Evolutionary conservation across 2,113 vertebrate species (phyloP), one percentile per base, ranked within the genome.

Genomic region (Eulemur rufifrons): DNA sequence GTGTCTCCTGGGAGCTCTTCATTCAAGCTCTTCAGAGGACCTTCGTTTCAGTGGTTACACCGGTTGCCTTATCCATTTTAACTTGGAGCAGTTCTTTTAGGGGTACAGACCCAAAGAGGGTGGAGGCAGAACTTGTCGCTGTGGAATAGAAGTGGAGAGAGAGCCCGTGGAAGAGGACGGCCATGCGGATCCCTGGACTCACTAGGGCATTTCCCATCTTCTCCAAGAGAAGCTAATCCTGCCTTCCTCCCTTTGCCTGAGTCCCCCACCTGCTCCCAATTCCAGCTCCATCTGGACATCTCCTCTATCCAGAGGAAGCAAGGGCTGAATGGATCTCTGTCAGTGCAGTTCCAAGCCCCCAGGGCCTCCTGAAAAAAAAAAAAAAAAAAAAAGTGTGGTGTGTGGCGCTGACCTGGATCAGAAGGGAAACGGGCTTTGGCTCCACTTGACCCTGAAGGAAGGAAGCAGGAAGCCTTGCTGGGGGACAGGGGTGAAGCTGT

Each of bases 391-490:
- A 39, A 59, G 32, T 56, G 80, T 73, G 15, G 21, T 68, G 11
- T 84, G 94, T 37, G 23, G 39, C 7, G 1, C 61, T 86, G 92
- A 91, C 52, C 21, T 0, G 39, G 59, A 21, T 86, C 66, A 77
- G 66, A 84, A 94, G 82, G 91, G 78, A 97, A 97, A 80, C 69
- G 8, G 84, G 86, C 61, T 47, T 89, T 50, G 13, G 8, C 83
- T 94, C 17, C n/a, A 12, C 54, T 91, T 86, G 68, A 86, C 69
- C 77, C 81, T 73, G 47, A 87, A 96, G 97, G 96, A 97, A 98
- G 97, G 97, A 98, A 98, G 83, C 97, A 96, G 97, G 97, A 98
- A 98, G 86, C 6, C 37, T 80, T 89, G 88, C 14, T n/a, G 18
- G 20, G 74, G 96, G 54, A 23, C 23, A 15, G 32, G 42, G 61